Evolutionary conservation across 2,113 vertebrate species (phyloP), one percentile per base, ranked within the genome.

Genomic region (Martes martes): DNA sequence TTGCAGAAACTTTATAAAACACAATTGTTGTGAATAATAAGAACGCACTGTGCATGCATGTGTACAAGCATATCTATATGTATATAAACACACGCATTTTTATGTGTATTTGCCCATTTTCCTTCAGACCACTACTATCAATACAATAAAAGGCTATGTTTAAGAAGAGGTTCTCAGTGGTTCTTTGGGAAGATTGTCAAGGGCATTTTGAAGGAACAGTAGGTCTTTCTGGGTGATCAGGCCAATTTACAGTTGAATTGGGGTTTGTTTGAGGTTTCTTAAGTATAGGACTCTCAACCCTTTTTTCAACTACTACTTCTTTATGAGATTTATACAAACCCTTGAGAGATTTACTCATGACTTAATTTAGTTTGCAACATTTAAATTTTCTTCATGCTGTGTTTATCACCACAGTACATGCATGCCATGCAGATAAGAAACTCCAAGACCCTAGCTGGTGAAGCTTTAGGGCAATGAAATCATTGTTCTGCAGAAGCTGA

Each of bases 291-390:
- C 87, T 84, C 52, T 59, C 50, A 96, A 13, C 24, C 24, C 79
- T 95, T 65, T 88, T 69, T 94, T 95, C 39, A 95, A 71, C 65
- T 45, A 42, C 79, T 81, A 84, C 84, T 95, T 98, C 71, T 95
- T 95, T 91, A 96, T 71, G 71, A 95, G 84, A 96, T 95, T 92
- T 95, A 82, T 73, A 36, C 86, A 65, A 95, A 88, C 71, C 45
- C 80, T 91, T 73, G 95, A 94, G 93, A 96, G 80, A 79, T 91
- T 86, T 90, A 89, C 84, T 92, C 84, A 95, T 96, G 71, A 87
- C 90, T 89, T 93, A 94, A 85, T 94, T 90, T 61, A 36, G 55
- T 97, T 94, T 73, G 63, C 80, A 94, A 50, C 65, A 47, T 95
- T 94, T 94, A 84, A 65, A 73, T 96, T 94, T 90, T 88, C 87